Base-by-base conservation (phyloP, 2,797 vertebrate genomes). In the Dallia pectoralis region DNA sequence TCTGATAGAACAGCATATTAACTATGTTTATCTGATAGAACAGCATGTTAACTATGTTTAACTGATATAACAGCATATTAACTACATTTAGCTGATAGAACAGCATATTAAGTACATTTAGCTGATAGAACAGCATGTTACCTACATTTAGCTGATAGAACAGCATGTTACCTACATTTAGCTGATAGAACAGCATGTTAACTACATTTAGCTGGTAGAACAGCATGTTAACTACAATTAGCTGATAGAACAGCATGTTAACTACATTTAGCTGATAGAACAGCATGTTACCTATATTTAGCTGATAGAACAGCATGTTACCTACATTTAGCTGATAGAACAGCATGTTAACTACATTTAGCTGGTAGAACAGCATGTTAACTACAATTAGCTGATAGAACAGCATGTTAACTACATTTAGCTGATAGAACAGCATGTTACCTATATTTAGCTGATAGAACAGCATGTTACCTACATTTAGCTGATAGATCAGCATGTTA, bases 1-100 rank as follows among this genome's bases (percentile, higher is more conserved):
- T 33, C 77, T 59, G 4, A 79, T 82, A 36, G 16, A 7, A 51
- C 49, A n/a, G 49, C 16, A 2, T 4, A 16, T 51, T 51, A 16
- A 51, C 33, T 36, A 36, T 7, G 33, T 7, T 51, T 19, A 1
- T 6, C 49, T 51, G 49, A n/a, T 6, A 19, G 18, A n/a, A 36
- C 18, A n/a, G 19, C 49, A 0, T 5, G 49, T 51, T 51, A 18
- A 51, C 33, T 36, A 36, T 7, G 33, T 1, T 51, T 19, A 1
- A 18, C 49, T n/a, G 49, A n/a, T 19, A 19, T 4, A 51, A 36
- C 49, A 51, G 15, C 18, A 3, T 5, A 18, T 51, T n/a, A 4
- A 51, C 1, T 51, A 16, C 19, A 19, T 36, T 36, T 36, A 7
- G 33, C 49, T 51, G 49, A n/a, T n/a, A 19, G 19, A 51, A 36